phyloP scores from a whole-genome alignment of 1,140 invertebrate genomes.

The Cherax destructor region DNA sequence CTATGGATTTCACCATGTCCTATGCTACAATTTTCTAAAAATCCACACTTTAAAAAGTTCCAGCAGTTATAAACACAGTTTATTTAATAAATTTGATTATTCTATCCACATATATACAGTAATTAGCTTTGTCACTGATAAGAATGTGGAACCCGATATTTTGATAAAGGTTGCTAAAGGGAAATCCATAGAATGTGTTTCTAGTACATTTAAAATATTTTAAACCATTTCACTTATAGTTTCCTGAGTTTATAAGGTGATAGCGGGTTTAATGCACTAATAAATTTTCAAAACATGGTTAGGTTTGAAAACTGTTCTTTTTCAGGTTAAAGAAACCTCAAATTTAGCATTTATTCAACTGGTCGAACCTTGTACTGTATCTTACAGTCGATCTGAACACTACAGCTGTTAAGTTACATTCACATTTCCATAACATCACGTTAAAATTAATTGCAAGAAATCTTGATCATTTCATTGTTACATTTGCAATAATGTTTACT shows the following conservation, averaged over 20 bases:
- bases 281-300: background rate
- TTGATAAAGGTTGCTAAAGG: background rate
- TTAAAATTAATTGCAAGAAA: background rate
- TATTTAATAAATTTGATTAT: background rate
- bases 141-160: background rate
- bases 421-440: background rate
- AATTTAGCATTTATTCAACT: background rate
- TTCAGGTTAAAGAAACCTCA: background rate
- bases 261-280: background rate
- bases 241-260: background rate
- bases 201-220: background rate
- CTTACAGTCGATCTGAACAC: background rate
- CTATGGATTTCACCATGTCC: background rate
- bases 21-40: constrained; percentile 1
- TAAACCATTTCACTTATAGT: background rate
- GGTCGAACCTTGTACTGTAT: background rate
- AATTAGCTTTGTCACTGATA: background rate
- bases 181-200: constrained; percentile 11
- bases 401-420: background rate
- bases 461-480: background rate
- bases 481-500: background rate
- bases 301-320: background rate
- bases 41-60: background rate
- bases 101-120: background rate
- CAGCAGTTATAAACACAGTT: background rate